phyloP scores from a whole-genome alignment of 2,113 vertebrate species.

The Balaeniceps rex region DNA sequence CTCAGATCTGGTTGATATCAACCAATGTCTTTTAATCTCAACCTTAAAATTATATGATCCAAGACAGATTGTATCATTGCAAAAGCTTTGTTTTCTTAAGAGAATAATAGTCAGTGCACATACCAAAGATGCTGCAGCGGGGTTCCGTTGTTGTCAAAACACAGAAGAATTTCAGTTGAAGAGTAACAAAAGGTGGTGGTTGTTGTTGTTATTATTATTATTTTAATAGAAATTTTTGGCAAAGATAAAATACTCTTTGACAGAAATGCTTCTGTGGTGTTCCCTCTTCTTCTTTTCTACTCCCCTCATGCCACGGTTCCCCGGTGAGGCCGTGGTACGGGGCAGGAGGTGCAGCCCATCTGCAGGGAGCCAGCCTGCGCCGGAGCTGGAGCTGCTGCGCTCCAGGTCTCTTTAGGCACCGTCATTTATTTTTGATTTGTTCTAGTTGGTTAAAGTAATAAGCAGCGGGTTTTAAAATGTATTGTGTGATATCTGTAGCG shows the following conservation, averaged over 20 bases:
- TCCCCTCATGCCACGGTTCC: not conserved
- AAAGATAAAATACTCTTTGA: not conserved
- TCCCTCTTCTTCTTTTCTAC: not conserved
- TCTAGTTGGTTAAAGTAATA: not conserved
- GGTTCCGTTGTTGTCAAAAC: not conserved
- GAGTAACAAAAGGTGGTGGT: not conserved
- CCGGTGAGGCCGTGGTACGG: accelerated
- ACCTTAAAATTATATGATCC: not conserved
- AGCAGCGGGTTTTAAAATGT: not conserved
- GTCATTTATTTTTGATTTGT: not conserved
- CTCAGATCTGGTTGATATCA: not conserved
- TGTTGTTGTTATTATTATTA: not conserved
- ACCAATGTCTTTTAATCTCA: not conserved
- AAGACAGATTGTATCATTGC: not conserved
- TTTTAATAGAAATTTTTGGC: not conserved
- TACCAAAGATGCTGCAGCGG: not conserved
- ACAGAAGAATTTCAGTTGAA: not conserved
- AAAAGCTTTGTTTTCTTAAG: not conserved
- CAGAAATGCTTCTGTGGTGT: not conserved
- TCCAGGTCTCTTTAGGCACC: not conserved
- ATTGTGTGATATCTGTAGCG: not conserved
- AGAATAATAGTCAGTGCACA: not conserved
- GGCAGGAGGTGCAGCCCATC: not conserved
- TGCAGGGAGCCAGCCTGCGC: not conserved
- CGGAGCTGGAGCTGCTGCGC: accelerated